Percentiles rank a stretch among this genome's conserved stretches.
phyloP scores from a whole-genome alignment of 30 jellyfish, hydroid and myxozoan species.

The Clytia hemisphaerica region DNA sequence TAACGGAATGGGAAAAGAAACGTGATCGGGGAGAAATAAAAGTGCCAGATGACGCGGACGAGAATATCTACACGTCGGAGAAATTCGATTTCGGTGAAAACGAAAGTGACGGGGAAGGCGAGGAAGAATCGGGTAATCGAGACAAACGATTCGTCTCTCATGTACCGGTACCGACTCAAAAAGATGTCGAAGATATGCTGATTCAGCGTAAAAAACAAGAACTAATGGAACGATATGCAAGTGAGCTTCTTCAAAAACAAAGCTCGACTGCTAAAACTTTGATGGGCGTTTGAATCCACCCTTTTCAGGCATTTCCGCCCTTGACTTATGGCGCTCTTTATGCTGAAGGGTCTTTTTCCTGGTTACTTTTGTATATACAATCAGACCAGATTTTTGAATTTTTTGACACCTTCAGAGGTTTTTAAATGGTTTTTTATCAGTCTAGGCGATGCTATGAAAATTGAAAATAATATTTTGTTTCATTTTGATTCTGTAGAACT shows the following conservation, averaged over 20 bases:
- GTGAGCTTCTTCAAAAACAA: constrained; percentile 73
- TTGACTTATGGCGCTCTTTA: too few species aligned
- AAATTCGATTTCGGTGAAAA: constrained; percentile 33
- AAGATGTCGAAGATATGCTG: constrained; percentile 87
- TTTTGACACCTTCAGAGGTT: too few species aligned
- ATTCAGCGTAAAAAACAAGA: constrained; percentile 77
- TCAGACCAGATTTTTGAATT: too few species aligned
- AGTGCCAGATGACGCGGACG: constrained; percentile 57
- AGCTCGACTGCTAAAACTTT: constrained; percentile 86
- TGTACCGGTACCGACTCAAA: constrained; percentile 95
- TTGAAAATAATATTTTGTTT: too few species aligned
- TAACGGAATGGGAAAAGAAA: constrained; percentile 74
- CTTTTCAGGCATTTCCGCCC: too few species aligned
- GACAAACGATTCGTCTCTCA: constrained; percentile 83
- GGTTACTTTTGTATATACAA: too few species aligned
- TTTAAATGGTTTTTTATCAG: too few species aligned
- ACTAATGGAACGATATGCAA: constrained; percentile 84
- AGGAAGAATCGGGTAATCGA: neutral
- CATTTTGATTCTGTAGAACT: too few species aligned
- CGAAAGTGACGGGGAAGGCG: constrained; percentile 41
- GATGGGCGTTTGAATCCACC: constrained; percentile 57
- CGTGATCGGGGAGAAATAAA: constrained; percentile 62
- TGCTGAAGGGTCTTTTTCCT: too few species aligned
- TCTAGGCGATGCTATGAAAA: too few species aligned
- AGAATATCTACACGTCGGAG: constrained; percentile 43